Base-by-base conservation (phyloP, 35 echinoderm and acorn worm species). In the Apostichopus japonicus region DNA sequence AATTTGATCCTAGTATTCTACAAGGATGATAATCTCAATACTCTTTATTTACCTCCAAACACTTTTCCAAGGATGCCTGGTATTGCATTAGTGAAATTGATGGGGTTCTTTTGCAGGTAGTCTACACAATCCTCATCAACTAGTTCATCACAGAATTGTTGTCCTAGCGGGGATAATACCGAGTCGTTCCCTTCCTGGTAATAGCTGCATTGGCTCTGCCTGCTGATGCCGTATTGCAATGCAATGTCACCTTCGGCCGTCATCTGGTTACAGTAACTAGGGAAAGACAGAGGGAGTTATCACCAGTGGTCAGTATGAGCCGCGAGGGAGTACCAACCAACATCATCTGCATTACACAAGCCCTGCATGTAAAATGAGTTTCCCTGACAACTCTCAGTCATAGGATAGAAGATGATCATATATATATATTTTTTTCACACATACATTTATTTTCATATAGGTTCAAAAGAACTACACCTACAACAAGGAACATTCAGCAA, bases 161-260 rank as follows among this genome's bases (percentile, higher is more conserved):
- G 19, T 53, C 24, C 81, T n/a, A 84, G 53, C 6, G 16, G 78
- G 13, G 91, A 72, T 23, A 21, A 21, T 23, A 82, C 24, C 6
- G 92, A 93, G 72, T 77, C 55, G 65, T 89, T 84, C 6, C 24
- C 93, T 24, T 92, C 23, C 16, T 70, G 56, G 24, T 83, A 88
- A 51, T 72, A 97, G 62, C 44, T 87, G 76, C 96, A 97, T 0
- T 75, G 6, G n/a, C 93, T 94, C 10, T 27, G 56, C 19, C 10
- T 6, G 56, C 96, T 97, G 55, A 78, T 75, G 15, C 76, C 93
- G 54, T 52, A 89, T 25, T 92, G 19, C 21, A 95, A n/a, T 55
- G 94, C 93, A 93, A 98, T 96, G 63, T 98, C 82, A 8, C 84
- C 88, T 88, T 96, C 89, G 21, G 92, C 88, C 5, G 80, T 57